A percentile compares a stretch with the other conserved stretches of the same genome.
Evolutionary conservation across 2,113 vertebrate species (phyloP).

Genomic region (Brachyistius frenatus): DNA sequence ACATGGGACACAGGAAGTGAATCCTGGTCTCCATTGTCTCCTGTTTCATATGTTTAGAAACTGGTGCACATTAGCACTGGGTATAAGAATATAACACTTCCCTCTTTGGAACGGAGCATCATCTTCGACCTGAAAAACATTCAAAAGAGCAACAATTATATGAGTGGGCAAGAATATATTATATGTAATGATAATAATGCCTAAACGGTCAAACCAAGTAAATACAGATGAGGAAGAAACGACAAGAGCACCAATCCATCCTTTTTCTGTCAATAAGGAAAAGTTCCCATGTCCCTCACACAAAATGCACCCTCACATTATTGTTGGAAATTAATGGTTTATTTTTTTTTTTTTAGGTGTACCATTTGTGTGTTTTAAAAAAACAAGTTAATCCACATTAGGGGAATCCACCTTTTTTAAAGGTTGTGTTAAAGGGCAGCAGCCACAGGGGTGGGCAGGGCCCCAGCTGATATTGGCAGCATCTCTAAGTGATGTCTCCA

Average conservation of each 20-base stretch:
- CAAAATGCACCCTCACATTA: not conserved
- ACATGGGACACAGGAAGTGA: not conserved
- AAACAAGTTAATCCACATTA: constrained; percentile 62
- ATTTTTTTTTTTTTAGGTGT: constrained; percentile 25
- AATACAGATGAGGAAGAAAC: not conserved
- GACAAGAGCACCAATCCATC: not conserved
- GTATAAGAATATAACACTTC: not conserved
- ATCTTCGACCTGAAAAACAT: not conserved
- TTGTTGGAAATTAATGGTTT: constrained; percentile 4
- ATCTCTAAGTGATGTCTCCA: constrained; percentile 82
- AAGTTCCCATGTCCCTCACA: not conserved
- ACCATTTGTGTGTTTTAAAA: constrained; percentile 53
- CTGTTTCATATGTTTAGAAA: not conserved
- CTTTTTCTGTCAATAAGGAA: constrained; percentile 4
- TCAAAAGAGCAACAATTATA: not conserved
- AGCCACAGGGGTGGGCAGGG: constrained; percentile 68
- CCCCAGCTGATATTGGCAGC: constrained; percentile 79
- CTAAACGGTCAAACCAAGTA: not conserved
- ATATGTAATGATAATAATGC: not conserved
- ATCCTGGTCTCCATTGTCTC: not conserved
- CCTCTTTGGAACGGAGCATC: not conserved
- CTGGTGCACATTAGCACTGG: not conserved
- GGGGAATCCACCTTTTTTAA: constrained; percentile 76
- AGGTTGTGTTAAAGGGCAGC: constrained; percentile 81
- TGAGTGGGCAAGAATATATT: constrained; percentile 3